A percentile compares a stretch with the other conserved stretches of the same genome.
Evolutionary conservation across 2,888 invertebrate genomes (phyloP).

Genomic region (Neuroscelio doddi): DNA sequence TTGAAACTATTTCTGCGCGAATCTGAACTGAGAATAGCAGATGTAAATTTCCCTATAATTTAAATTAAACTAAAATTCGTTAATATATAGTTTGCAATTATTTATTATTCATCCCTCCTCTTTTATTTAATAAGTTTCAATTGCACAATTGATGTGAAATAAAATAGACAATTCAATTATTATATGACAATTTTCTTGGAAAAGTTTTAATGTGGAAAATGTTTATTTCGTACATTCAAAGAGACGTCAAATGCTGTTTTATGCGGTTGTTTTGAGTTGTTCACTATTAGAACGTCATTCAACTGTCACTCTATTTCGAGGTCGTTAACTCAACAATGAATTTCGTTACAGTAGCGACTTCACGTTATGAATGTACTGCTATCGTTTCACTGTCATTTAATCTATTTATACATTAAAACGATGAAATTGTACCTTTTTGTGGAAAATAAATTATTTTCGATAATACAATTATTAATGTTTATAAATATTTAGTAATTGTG

Average conservation of each 20-base stretch:
- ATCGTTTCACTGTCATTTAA: constrained; percentile 37
- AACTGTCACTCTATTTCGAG: constrained; percentile 38
- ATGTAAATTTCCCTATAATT: neutral
- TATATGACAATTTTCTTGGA: too few relatives aligned
- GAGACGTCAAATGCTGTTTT: constrained; percentile 38
- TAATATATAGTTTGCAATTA: neutral
- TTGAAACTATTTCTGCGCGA: constrained; percentile 4
- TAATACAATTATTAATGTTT: too few relatives aligned
- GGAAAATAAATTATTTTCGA: too few relatives aligned
- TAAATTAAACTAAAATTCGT: neutral
- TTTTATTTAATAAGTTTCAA: too few relatives aligned
- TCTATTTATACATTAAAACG: constrained; percentile 33
- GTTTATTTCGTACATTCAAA: constrained; percentile 14
- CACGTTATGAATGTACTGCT: constrained; percentile 25
- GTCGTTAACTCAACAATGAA: constrained; percentile 41
- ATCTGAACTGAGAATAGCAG: neutral
- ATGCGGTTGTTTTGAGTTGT: constrained; percentile 24
- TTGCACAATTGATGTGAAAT: too few relatives aligned
- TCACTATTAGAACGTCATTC: constrained; percentile 47
- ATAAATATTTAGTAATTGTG: too few relatives aligned
- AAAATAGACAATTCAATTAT: too few relatives aligned
- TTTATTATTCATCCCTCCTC: neutral
- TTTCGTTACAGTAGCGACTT: constrained; percentile 34
- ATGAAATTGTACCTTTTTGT: too few relatives aligned
- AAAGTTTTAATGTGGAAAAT: neutral